These are phyloP conservation scores for Ochlodes sylvanus DNA, from an alignment of 2,888 invertebrate species.

Conservation along the genomic window DNA sequence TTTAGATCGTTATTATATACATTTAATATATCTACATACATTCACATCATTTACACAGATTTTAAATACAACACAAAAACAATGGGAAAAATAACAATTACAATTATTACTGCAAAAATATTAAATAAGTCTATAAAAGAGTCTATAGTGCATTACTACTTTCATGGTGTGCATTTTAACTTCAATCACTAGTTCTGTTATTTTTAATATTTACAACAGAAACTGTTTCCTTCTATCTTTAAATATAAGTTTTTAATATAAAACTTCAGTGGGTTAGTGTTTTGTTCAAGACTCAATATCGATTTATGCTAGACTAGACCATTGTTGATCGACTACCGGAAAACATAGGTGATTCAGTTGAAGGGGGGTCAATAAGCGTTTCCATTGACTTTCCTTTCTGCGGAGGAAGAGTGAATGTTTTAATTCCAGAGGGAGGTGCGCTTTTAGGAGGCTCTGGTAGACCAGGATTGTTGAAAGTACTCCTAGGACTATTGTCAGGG, in stretches of 20 bases:
- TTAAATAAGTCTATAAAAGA: slow-evolving; percentile 8
- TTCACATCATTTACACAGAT: slow-evolving; percentile 43
- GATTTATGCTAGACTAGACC: slow-evolving; percentile 67
- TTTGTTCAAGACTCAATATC: neutral
- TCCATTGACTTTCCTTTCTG: slow-evolving; percentile 75
- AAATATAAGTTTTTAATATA: slow-evolving; percentile 35
- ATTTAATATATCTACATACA: slow-evolving; percentile 48
- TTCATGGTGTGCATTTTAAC: slow-evolving; percentile 24
- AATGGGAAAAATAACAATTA: slow-evolving; percentile 61
- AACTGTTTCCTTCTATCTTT: slow-evolving; percentile 20
- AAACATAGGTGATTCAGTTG: slow-evolving; percentile 66
- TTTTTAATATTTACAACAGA: slow-evolving; percentile 25
- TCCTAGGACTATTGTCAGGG: slow-evolving; percentile 74
- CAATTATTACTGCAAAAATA: slow-evolving; percentile 19
- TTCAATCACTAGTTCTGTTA: neutral
- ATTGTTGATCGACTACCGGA: slow-evolving; percentile 75
- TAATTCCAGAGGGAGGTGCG: slow-evolving; percentile 72
- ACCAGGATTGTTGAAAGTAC: slow-evolving; percentile 69
- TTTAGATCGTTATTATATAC: slow-evolving; percentile 40
- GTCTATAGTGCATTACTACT: slow-evolving; percentile 19
- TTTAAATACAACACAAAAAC: slow-evolving; percentile 55
- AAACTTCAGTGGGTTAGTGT: slow-evolving; percentile 47
- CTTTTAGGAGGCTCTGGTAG: slow-evolving; percentile 74
- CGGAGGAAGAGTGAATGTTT: slow-evolving; percentile 75
- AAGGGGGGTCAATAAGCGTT: slow-evolving; percentile 76